Evolutionary conservation across 2,888 invertebrate species (phyloP).

Genomic region (Pterostichus madidus): DNA sequence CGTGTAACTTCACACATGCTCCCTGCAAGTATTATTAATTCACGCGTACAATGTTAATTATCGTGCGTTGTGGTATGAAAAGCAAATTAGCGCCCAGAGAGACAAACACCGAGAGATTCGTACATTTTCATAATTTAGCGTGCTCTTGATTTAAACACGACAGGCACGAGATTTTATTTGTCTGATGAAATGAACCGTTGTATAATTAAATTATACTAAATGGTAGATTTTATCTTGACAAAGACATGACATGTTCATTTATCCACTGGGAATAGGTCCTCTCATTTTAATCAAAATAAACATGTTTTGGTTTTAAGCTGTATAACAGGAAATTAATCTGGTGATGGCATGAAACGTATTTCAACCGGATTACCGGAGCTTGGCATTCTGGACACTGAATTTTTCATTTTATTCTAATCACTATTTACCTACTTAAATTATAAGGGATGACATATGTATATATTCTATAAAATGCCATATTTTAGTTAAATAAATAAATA

Average conservation of each 20-base stretch:
- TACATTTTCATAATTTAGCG: slow-evolving; percentile 27
- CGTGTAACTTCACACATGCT: slow-evolving; percentile 26
- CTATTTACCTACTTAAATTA: too few species aligned
- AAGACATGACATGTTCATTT: slow-evolving; percentile 3
- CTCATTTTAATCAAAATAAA: too few species aligned
- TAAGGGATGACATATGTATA: too few species aligned
- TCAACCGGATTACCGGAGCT: too few species aligned
- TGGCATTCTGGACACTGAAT: too few species aligned
- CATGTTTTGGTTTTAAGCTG: too few species aligned
- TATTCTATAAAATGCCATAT: too few species aligned
- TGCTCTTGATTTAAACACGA: slow-evolving; percentile 29
- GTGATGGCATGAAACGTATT: too few species aligned
- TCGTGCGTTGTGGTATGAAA: slow-evolving; percentile 48
- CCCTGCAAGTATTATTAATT: slow-evolving; percentile 44
- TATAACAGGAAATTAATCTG: too few species aligned
- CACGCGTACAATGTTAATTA: slow-evolving; percentile 50
- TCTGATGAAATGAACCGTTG: background rate
- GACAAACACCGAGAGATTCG: background rate
- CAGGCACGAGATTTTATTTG: background rate
- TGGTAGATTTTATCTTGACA: slow-evolving; percentile 5
- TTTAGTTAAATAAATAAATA: too few species aligned
- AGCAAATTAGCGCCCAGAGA: slow-evolving; percentile 16
- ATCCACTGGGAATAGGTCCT: too few species aligned
- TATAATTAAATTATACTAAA: slow-evolving; percentile 33
- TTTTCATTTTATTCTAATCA: too few species aligned